Evolutionary conservation across 2,888 invertebrate species (phyloP), one percentile per base, ranked within the genome.

Genomic region (Branchellion lobata): DNA sequence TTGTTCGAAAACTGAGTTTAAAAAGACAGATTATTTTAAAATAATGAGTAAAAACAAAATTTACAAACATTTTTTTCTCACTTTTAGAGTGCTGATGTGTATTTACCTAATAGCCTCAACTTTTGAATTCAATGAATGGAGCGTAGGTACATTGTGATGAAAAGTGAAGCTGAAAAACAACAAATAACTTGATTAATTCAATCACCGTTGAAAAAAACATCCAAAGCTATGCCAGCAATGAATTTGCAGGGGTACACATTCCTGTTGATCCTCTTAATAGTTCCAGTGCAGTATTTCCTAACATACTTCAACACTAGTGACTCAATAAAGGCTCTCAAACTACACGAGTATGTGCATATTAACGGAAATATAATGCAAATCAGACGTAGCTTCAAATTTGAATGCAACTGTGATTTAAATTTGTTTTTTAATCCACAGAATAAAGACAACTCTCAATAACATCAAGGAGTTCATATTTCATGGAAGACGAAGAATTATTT

Each of bases 211-310:
- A n/a, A n/a, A n/a, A n/a, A n/a, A n/a, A n/a, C n/a, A n/a, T n/a
- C n/a, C n/a, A n/a, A n/a, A n/a, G n/a, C n/a, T 33, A 85, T 85
- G 85, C 85, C 85, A 18, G 69, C 85, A 68, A 85, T 85, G 57
- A 80, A 85, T 72, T 82, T 85, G 71, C 86, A 86, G 61, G 85
- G 82, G 3, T 33, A 86, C 11, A 86, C 86, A 80, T 83, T 87
- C 68, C 84, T 85, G 8, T 80, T 87, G 34, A 83, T 88, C 33
- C 81, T 88, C 18, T 78, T 87, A 31, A 86, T 86, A 31, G 85
- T 88, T 14, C 88, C 88, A 14, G 84, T 84, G 21, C 88, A 88
- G 84, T 87, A 86, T 82, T 81, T 87, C 14, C 82, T 88, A 34
- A 84, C 86, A 14, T 85, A 85, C 79, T 82, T 84, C 71, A 80